Evolutionary conservation across 2,113 vertebrate species (phyloP), one percentile per base, ranked within the genome.

Genomic region (Chamaea fasciata): DNA sequence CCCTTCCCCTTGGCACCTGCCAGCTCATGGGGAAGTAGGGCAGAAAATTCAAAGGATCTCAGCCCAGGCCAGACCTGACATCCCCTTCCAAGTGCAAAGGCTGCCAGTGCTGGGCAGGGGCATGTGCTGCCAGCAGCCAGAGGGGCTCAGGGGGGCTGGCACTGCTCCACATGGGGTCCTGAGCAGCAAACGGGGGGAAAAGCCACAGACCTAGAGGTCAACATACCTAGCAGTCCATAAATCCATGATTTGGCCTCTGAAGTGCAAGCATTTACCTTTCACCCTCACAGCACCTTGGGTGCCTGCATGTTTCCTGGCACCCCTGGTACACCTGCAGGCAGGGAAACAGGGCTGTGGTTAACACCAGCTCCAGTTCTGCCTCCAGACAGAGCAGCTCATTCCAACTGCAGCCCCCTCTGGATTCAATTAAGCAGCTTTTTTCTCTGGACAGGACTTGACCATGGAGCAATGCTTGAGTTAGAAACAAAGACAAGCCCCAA

Each of bases 311-410:
- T n/a, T 44, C 26, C 33, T 63, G 47, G 44, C n/a, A 76, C 3
- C 35, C 6, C 37, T 19, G 42, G 35, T 7, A 37, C 1, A 11
- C 67, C 26, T 0, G 0, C 28, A 46, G 62, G 50, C 1, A 7
- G 33, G 0, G 7, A 16, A 83, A 16, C 15, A 55, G 35, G 33
- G 56, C 39, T 41, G 33, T n/a, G 83, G 27, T 12, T 33, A 46
- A 46, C 30, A 42, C 4, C 55, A 78, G 55, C 70, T 55, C 62
- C 62, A 55, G 39, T 60, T 69, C 62, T 82, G 60, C 65, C 60
- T 62, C 3, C 1, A 30, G 64, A 41, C 28, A 41, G 10, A 70
- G 5, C 57, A 37, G 37, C 19, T 3, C 1, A 11, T 44, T 33
- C 78, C 23, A 27, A 49, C 37, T 31, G n/a, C 60, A 89, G 49